phyloP scores from a whole-genome alignment of 2,113 vertebrate species.

The Xiphorhynchus elegans region DNA sequence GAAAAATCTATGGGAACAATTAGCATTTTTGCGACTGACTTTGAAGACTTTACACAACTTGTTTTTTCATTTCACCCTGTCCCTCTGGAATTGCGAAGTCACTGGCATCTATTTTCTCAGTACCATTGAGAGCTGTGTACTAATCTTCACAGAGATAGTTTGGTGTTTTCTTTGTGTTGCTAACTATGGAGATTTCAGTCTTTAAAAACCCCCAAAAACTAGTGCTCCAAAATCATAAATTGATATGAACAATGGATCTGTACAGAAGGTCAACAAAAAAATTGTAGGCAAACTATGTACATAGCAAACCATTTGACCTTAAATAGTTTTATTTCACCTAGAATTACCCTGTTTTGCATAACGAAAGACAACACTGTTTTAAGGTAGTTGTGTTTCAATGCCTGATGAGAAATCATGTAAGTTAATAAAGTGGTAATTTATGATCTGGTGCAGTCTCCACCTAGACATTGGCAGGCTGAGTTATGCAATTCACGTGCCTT shows the following conservation, averaged over 20 bases:
- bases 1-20: conserved; percentile 43
- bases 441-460: background rate
- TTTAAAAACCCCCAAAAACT: background rate
- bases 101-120: conserved; percentile 1
- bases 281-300: background rate
- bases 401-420: background rate
- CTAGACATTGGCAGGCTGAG: background rate
- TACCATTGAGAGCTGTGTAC: background rate
- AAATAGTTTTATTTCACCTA: background rate
- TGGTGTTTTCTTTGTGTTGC: background rate
- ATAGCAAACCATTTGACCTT: background rate
- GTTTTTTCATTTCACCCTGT: conserved; percentile 42
- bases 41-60: conserved; percentile 27
- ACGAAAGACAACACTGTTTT: background rate
- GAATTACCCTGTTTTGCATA: background rate
- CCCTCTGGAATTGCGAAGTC: conserved; percentile 5
- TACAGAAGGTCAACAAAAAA: background rate
- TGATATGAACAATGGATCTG: background rate
- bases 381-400: background rate
- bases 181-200: background rate
- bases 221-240: background rate
- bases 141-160: background rate
- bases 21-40: conserved; percentile 26
- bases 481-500: background rate
- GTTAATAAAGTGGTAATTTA: conserved; percentile 15